phyloP scores from a whole-genome alignment of 2,113 vertebrate species.

The Bettongia penicillata region DNA sequence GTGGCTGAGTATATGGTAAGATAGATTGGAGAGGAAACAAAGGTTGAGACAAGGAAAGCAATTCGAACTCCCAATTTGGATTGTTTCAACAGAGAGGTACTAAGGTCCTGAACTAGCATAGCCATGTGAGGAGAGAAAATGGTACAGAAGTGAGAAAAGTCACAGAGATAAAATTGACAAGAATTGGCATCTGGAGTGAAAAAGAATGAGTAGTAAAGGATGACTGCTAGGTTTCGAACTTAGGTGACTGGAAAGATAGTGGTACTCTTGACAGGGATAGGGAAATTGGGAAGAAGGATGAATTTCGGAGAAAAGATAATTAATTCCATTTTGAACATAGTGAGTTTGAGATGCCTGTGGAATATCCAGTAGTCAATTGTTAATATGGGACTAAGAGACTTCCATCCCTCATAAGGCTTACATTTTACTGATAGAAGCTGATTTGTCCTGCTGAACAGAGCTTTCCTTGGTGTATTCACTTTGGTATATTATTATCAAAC shows the following conservation, averaged over 20 bases:
- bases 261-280: neutral
- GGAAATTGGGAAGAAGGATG: neutral
- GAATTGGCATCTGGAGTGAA: neutral
- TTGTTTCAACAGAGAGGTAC: neutral
- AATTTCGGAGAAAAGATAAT: neutral
- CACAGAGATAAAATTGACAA: neutral
- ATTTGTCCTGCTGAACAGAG: neutral
- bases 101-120: neutral
- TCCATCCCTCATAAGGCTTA: neutral
- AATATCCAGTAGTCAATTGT: neutral
- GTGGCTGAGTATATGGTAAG: neutral
- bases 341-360: neutral
- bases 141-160: neutral
- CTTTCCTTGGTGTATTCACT: accelerated
- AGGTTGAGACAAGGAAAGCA: neutral
- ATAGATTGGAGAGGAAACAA: neutral
- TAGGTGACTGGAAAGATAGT: neutral
- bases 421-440: neutral
- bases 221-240: neutral
- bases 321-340: neutral
- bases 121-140: neutral
- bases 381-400: neutral
- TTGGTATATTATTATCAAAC: neutral
- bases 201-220: neutral
- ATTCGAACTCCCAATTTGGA: neutral